These are phyloP conservation scores for Sardinella longiceps DNA, from an alignment of 2,797 vertebrate species.

Conservation along the genomic window DNA sequence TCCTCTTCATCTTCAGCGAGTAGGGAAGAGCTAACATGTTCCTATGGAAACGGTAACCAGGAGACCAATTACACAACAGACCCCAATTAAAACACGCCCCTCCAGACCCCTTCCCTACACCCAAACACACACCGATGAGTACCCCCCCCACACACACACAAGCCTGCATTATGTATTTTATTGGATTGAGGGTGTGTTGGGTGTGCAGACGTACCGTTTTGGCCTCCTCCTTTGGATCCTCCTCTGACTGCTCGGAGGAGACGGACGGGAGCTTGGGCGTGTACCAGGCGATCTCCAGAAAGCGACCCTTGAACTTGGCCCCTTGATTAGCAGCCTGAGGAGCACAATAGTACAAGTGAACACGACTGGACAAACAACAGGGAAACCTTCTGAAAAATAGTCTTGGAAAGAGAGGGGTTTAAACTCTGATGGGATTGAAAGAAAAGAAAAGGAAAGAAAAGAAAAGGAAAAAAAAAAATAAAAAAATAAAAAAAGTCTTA, in stretches of 20 bases:
- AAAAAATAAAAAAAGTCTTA: constrained; percentile 64
- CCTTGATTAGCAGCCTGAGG: constrained; percentile 92
- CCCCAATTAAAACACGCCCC: neutral
- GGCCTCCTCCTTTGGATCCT: constrained; percentile 93
- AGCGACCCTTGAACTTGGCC: constrained; percentile 93
- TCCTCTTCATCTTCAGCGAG: constrained; percentile 91
- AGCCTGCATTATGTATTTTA: neutral
- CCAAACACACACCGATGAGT: too few relatives aligned
- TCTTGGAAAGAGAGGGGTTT: neutral
- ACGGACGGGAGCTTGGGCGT: constrained; percentile 93
- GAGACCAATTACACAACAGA: neutral
- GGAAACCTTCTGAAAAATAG: neutral
- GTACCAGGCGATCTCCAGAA: constrained; percentile 95
- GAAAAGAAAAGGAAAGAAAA: neutral
- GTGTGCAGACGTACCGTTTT: constrained; percentile 57
- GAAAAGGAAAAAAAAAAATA: neutral
- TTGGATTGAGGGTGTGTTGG: neutral
- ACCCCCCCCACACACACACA: neutral
- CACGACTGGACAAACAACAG: neutral
- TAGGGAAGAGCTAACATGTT: constrained; percentile 86
- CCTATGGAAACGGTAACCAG: constrained; percentile 69
- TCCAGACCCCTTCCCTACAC: too few relatives aligned
- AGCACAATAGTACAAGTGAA: neutral
- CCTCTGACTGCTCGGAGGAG: constrained; percentile 90
- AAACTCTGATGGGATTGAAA: neutral